Evolutionary conservation across 2,888 invertebrate genomes (phyloP).

Genomic region (Muschampia plurimacula): DNA sequence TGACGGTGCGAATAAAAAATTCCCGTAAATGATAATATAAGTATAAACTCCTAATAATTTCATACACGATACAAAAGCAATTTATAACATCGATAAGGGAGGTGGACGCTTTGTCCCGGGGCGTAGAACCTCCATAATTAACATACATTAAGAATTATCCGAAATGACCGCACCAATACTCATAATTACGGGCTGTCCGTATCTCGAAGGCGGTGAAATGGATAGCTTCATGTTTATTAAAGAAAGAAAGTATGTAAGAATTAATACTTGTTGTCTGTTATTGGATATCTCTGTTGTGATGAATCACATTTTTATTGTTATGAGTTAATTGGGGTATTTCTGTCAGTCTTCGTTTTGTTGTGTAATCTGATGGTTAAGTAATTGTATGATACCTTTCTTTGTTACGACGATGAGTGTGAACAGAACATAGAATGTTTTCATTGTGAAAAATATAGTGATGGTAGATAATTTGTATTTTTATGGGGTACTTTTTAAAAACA

Average conservation of each 20-base stretch:
- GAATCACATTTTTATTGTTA: conserved; percentile 69
- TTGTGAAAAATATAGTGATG: not conserved
- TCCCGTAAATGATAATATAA: not conserved
- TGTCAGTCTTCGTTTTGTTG: not conserved
- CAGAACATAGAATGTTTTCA: not conserved
- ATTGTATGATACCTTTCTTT: conserved; percentile 20
- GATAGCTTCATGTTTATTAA: conserved; percentile 77
- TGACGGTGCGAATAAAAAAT: no score
- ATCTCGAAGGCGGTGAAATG: conserved; percentile 65
- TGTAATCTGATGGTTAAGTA: conserved; percentile 6
- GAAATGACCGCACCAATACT: conserved; percentile 76
- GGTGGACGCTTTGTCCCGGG: conserved; percentile 60
- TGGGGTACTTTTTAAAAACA: no score
- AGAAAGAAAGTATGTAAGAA: conserved; percentile 33
- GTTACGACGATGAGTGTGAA: not conserved
- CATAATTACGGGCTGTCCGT: conserved; percentile 77
- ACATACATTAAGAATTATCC: conserved; percentile 84
- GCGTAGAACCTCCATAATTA: conserved; percentile 78
- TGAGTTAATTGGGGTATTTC: conserved; percentile 62
- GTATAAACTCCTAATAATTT: conserved; percentile 27
- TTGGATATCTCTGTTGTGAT: conserved; percentile 71
- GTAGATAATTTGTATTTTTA: no score
- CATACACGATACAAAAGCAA: conserved; percentile 27
- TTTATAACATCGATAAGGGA: conserved; percentile 45
- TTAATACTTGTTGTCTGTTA: conserved; percentile 68